Evolutionary conservation across 2,113 vertebrate genomes (phyloP).

Genomic region (Misgurnus anguillicaudatus): DNA sequence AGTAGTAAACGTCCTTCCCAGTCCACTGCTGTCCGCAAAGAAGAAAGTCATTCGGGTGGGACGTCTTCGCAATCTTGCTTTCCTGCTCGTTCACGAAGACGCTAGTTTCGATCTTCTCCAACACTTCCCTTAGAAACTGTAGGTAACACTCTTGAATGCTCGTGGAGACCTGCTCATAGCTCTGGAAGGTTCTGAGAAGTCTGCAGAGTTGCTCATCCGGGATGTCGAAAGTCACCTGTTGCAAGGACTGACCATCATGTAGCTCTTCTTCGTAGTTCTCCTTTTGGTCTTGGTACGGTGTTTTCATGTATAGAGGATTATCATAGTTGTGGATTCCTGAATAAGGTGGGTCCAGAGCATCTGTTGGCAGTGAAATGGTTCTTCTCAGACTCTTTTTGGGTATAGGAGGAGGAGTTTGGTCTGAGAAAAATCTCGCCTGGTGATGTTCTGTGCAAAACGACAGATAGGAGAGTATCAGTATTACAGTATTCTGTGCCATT

Average conservation of each 20-base stretch:
- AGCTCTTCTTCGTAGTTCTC: slow-evolving; percentile 31
- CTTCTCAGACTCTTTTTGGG: slow-evolving; percentile 75
- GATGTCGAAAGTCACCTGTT: slow-evolving; percentile 61
- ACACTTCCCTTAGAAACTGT: slow-evolving; percentile 62
- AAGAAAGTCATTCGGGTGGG: slow-evolving; percentile 63
- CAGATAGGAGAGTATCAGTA: too few species aligned
- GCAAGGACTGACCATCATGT: slow-evolving; percentile 13
- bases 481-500: not conserved
- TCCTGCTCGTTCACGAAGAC: slow-evolving; percentile 46
- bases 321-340: slow-evolving; percentile 37
- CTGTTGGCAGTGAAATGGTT: slow-evolving; percentile 68
- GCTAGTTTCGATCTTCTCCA: slow-evolving; percentile 51
- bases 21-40: slow-evolving; percentile 62
- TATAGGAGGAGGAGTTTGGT: slow-evolving; percentile 74
- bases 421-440: slow-evolving; percentile 67
- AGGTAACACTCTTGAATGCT: slow-evolving; percentile 65
- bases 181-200: slow-evolving; percentile 55
- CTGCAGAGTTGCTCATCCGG: slow-evolving; percentile 61
- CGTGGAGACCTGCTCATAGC: slow-evolving; percentile 51
- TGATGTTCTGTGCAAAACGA: slow-evolving; percentile 45
- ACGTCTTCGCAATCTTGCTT: slow-evolving; percentile 45
- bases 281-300: slow-evolving; percentile 22
- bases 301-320: slow-evolving; percentile 62
- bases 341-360: not conserved
- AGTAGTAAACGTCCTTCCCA: slow-evolving; percentile 68